Evolutionary conservation across 2,888 invertebrate genomes (phyloP), one percentile per base, ranked within the genome.

Genomic region (Caenorhabditis sp.): DNA sequence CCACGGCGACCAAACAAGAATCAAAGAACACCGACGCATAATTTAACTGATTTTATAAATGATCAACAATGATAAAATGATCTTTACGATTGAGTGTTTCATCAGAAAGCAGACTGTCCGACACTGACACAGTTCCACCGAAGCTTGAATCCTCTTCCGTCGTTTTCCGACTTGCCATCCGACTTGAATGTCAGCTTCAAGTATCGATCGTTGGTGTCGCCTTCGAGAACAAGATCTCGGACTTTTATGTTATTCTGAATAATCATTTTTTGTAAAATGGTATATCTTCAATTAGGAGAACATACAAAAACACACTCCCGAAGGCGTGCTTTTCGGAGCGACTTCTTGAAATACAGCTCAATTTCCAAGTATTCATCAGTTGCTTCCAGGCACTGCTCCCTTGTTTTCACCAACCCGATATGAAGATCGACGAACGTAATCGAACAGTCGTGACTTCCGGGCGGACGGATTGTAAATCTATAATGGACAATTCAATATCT

Each of bases 121-220:
- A 67, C 79, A 62, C 82, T 80, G 32, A 87, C 84, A 68, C 88
- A 88, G 11, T 77, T 65, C 89, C 89, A 89, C 40, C 40, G 37
- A 18, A 88, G 47, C 56, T 85, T 79, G 82, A 89, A 88, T 32
- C 89, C 89, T 20, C 69, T 51, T n/a, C 89, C 89, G 74, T 89
- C 87, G 79, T 88, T 89, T 4, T 62, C 68, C 5, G 69, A 20
- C 18, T 71, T 64, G 6, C 60, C 70, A 65, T 89, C 88, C 15
- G 88, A 79, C 47, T 65, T 68, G 79, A 89, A 88, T 5, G 64
- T 74, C 32, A 86, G 40, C 37, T 64, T 62, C n/a, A 84, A 11
- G 13, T 79, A 72, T 20, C 84, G 65, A 32, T 76, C 61, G n/a
- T 15, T 60, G 18, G 47, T 65, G 32, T 65, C 62, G 0, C 51